Evolutionary conservation across 2,113 vertebrate genomes (phyloP), one percentile per base, ranked within the genome.

Genomic region (Tauraco erythrolophus): DNA sequence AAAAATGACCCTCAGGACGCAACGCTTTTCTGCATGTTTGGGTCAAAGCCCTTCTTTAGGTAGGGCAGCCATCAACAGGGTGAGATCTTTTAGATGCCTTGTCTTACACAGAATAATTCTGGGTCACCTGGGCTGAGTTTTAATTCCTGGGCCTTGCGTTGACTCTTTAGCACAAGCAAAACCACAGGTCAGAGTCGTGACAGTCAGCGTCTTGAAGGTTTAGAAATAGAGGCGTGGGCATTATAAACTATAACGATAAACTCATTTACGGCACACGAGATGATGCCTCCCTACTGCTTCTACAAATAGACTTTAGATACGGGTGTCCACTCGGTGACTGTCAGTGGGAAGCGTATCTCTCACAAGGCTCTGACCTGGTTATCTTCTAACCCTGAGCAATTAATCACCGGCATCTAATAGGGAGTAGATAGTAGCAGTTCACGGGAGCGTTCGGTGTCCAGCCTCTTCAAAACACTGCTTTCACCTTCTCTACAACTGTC

Each of bases 341-440:
- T 58, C 72, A 91, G 39, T 46, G 22, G 80, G 76, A 97, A 93
- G 69, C 21, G 24, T 75, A 2, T 88, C 64, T 94, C 76, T 92
- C 71, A 21, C 46, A 37, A 88, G 82, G 88, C 28, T 88, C 58
- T 97, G 94, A 94, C 89, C 91, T 77, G 87, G 77, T 94, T 95
- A 93, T 94, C 95, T 84, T 56, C 84, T 91, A 91, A 93, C 76
- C 80, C 51, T 0, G 1, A 75, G 69, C 86, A 95, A 96, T 93
- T 95, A 94, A 97, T 96, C 94, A 95, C 54, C 31, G 57, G 75
- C 66, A 82, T 54, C 70, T 94, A 79, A 74, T 2, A n/a, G 57
- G 14, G 37, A 75, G 25, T 43, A 43, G 41, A n/a, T 14, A 43
- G 41, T 22, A 91, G 85, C 35, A 75, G 76, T 16, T 28, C 69